phyloP scores from a whole-genome alignment of 2,888 invertebrate species.

The Rhodophaea formosa region DNA sequence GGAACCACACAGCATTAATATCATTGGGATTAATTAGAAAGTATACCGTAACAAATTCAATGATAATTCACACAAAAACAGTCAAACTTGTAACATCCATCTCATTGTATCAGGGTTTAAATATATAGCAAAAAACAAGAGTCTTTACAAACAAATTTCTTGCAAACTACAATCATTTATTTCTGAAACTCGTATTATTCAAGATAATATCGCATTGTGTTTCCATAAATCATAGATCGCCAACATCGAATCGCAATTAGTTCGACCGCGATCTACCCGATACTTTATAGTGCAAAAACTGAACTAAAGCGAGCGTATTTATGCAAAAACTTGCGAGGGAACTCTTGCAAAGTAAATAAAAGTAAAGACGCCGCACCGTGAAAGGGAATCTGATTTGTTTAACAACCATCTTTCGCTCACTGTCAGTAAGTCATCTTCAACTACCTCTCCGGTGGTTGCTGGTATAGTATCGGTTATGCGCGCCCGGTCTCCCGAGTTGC shows the following conservation, averaged over 20 bases:
- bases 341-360: background rate
- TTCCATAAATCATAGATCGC: background rate
- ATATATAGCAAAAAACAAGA: too few species aligned
- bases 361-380: conserved; percentile 1
- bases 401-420: too few species aligned
- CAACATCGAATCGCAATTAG: conserved; percentile 6
- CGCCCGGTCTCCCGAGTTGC: too few species aligned
- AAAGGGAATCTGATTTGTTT: background rate
- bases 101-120: too few species aligned
- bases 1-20: too few species aligned
- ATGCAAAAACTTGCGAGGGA: conserved; percentile 6
- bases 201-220: background rate
- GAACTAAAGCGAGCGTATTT: conserved; percentile 6
- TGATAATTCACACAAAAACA: too few species aligned
- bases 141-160: background rate
- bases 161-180: background rate
- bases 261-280: background rate
- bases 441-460: too few species aligned
- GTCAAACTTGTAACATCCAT: too few species aligned
- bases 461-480: too few species aligned
- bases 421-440: too few species aligned
- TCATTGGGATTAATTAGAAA: too few species aligned
- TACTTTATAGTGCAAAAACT: conserved; percentile 7
- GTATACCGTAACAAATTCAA: too few species aligned
- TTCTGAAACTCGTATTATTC: background rate